phyloP scores from a whole-genome alignment of 2,797 vertebrate species.

The Chiropotes sagulatus region DNA sequence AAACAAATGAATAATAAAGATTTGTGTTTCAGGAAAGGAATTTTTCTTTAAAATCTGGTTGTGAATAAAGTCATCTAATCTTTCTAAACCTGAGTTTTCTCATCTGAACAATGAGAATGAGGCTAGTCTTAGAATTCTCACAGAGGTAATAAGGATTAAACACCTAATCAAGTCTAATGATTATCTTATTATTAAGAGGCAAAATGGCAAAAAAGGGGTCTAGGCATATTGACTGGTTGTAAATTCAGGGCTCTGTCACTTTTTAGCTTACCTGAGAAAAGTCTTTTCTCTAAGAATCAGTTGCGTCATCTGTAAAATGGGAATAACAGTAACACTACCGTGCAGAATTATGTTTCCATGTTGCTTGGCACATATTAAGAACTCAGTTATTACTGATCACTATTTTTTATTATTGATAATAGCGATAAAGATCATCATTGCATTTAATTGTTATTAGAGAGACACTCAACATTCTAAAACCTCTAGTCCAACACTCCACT shows the following conservation, averaged over 20 bases:
- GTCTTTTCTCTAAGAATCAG: background rate
- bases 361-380: background rate
- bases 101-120: background rate
- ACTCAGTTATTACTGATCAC: background rate
- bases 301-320: background rate
- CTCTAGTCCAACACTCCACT: background rate
- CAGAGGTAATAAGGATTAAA: background rate
- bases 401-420: background rate
- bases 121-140: background rate
- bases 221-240: background rate
- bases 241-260: background rate
- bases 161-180: background rate
- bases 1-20: background rate
- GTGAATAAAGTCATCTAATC: conserved; percentile 5
- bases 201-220: background rate
- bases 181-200: background rate
- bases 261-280: background rate
- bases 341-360: background rate
- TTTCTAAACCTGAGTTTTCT: background rate
- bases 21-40: background rate
- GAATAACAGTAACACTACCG: background rate
- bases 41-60: background rate
- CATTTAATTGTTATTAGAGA: background rate
- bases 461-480: background rate
- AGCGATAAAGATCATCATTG: background rate